phyloP scores from a whole-genome alignment of 2,797 vertebrate species.

The Avahi laniger region DNA sequence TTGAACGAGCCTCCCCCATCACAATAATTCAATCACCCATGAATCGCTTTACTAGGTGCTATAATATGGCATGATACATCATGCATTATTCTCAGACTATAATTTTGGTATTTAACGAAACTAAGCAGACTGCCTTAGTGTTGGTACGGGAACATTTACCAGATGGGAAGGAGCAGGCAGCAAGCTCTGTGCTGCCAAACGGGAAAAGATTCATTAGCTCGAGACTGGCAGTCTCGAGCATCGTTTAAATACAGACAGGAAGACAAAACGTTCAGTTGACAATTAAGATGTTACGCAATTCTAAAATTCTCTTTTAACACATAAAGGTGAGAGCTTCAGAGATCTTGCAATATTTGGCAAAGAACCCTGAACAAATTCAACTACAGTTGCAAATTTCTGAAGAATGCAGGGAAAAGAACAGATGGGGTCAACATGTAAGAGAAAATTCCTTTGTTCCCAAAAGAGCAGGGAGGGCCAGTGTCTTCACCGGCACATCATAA shows the following conservation, averaged over 20 bases:
- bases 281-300: conserved; percentile 36
- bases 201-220: conserved; percentile 44
- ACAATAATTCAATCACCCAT: conserved; percentile 2
- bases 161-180: not conserved
- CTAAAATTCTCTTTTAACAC: conserved; percentile 34
- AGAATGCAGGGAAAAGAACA: conserved; percentile 14
- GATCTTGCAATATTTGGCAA: not conserved
- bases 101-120: conserved; percentile 64
- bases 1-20: not conserved
- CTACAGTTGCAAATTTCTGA: not conserved
- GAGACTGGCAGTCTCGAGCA: conserved; percentile 41
- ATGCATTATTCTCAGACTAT: conserved; percentile 35
- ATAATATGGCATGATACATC: not conserved
- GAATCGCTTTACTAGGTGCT: conserved; percentile 17
- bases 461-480: not conserved
- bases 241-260: conserved; percentile 51
- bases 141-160: conserved; percentile 68
- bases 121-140: conserved; percentile 56
- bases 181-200: conserved; percentile 1
- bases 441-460: not conserved
- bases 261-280: conserved; percentile 12
- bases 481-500: not conserved
- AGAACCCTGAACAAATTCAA: not conserved
- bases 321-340: not conserved
- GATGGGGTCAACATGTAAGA: not conserved